These are phyloP conservation scores for Eucera pruinosa DNA, from an alignment of 2,888 invertebrate genomes.

Conservation along the genomic window DNA sequence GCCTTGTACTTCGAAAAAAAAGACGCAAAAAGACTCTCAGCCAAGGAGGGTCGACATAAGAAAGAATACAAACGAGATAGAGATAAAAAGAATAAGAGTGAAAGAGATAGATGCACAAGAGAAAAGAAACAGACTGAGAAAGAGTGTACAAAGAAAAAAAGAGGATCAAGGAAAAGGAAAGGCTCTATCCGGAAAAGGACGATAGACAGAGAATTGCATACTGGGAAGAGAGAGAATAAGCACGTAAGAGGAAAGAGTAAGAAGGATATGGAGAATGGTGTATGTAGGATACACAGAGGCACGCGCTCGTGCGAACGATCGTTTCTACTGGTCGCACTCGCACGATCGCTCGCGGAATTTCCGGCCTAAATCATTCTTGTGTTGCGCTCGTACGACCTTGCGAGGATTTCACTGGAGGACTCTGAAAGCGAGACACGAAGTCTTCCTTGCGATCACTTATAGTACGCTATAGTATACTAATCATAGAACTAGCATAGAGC, in stretches of 20 bases:
- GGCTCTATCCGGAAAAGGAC: conserved; percentile 16
- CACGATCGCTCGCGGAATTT: conserved; percentile 73
- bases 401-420: conserved; percentile 72
- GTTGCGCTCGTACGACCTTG: conserved; percentile 72
- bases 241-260: conserved; percentile 6
- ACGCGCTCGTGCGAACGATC: conserved; percentile 62
- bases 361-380: conserved; percentile 73
- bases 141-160: neutral
- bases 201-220: neutral
- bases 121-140: conserved; percentile 8
- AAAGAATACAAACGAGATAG: too few species aligned
- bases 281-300: conserved; percentile 36
- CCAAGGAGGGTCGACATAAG: too few species aligned
- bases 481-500: too few species aligned
- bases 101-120: neutral
- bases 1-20: conserved; percentile 1
- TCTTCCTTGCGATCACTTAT: neutral
- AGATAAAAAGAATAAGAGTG: neutral
- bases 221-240: neutral
- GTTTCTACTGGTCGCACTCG: conserved; percentile 49
- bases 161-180: conserved; percentile 29
- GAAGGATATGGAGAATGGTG: neutral
- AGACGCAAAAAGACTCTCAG: conserved; percentile 17
- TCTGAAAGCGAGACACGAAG: conserved; percentile 53
- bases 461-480: neutral